Evolutionary conservation across 2,797 vertebrate genomes (phyloP), one percentile per base, ranked within the genome.

Genomic region (Caiman crocodilus): DNA sequence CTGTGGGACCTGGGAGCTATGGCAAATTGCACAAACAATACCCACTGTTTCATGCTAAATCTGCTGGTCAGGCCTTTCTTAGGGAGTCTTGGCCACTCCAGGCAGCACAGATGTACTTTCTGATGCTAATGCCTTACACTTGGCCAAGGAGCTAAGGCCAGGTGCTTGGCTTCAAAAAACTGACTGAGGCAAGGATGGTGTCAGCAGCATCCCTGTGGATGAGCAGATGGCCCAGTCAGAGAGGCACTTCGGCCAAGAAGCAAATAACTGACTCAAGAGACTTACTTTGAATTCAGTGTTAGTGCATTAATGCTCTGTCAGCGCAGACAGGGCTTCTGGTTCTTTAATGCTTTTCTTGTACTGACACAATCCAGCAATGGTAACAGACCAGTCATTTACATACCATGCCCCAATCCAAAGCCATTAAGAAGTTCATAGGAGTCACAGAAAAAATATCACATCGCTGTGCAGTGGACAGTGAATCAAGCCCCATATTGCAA

Each of bases 361-460:
- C 20, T 78, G 32, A 74, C 28, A 75, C 25, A 10, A 32, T 32
- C 18, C 42, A 60, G 60, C 56, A 35, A 4, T 2, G 12, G 50
- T 7, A 56, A 25, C 59, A 80, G 74, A 80, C 0, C 1, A 26
- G 0, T 0, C 23, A 26, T 7, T 4, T 3, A 64, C 58, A 11
- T 14, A 16, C 18, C 26, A 58, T 76, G 65, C 21, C 77, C 81
- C 59, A 50, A 84, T n/a, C 61, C 61, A 73, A 76, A 85, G 2
- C 23, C 75, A 18, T 13, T 57, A 10, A 79, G 63, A 61, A 76
- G 67, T 0, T 0, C 18, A 6, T n/a, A 4, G 67, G 14, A 3
- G 23, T 50, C 9, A 14, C 0, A 26, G 15, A 83, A 8, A 65
- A 50, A 11, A 65, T 3, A 14, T 78, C 55, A 64, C 60, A 4